Evolutionary conservation across 2,888 invertebrate species (phyloP).

Genomic region (Andrena flavipes): DNA sequence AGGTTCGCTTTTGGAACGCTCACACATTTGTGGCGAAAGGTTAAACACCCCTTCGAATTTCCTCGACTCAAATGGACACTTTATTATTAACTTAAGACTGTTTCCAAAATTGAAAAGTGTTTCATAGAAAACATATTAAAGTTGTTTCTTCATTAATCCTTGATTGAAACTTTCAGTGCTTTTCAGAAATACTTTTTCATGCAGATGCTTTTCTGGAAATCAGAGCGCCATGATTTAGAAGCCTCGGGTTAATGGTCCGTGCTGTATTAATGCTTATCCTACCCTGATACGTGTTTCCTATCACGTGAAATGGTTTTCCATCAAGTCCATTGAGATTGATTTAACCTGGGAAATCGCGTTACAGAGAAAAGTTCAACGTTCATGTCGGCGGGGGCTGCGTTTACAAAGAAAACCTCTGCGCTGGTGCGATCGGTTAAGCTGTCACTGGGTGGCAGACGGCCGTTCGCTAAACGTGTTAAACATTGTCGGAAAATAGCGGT

Average conservation of each 20-base stretch:
- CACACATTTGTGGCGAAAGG: too few relatives aligned
- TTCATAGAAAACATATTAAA: too few relatives aligned
- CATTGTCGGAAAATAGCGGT: conserved; percentile 60
- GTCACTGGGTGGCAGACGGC: conserved; percentile 27
- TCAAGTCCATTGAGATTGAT: neutral
- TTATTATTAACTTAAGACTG: too few relatives aligned
- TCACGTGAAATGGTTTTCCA: neutral
- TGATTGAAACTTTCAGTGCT: too few relatives aligned
- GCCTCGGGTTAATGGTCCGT: neutral
- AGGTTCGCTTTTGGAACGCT: too few relatives aligned
- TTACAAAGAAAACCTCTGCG: conserved; percentile 25
- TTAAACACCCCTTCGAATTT: too few relatives aligned
- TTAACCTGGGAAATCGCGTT: neutral
- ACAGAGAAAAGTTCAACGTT: neutral
- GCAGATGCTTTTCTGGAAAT: neutral
- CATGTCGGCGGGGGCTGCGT: neutral
- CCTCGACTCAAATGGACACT: too few relatives aligned
- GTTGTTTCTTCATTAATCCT: too few relatives aligned
- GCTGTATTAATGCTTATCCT: neutral
- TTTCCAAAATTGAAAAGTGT: too few relatives aligned
- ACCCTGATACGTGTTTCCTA: neutral
- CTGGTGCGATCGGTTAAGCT: conserved; percentile 39
- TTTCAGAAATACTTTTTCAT: neutral
- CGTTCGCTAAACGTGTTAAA: conserved; percentile 56
- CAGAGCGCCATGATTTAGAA: neutral